These are phyloP conservation scores for Erebia ligea DNA, from an alignment of 2,888 invertebrate species.

Conservation along the genomic window DNA sequence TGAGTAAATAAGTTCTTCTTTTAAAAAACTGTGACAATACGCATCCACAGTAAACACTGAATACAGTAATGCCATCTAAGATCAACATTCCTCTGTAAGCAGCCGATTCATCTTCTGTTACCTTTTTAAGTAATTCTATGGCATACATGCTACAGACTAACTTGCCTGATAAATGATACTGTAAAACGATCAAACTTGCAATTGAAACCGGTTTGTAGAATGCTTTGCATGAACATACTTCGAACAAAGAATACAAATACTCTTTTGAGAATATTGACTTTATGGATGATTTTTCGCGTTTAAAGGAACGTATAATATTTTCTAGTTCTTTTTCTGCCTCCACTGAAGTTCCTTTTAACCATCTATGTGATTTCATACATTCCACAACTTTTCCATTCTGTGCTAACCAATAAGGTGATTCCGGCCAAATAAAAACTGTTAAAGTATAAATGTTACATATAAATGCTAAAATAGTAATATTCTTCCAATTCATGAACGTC, in stretches of 20 bases:
- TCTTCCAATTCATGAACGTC: constrained; percentile 49
- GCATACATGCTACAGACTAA: constrained; percentile 44
- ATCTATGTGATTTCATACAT: constrained; percentile 19
- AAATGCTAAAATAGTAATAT: constrained; percentile 19
- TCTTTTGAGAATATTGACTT: constrained; percentile 12
- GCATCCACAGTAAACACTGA: constrained; percentile 60
- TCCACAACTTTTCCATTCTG: constrained; percentile 14
- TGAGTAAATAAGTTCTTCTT: constrained; percentile 45
- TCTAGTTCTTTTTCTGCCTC: constrained; percentile 21
- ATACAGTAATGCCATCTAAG: constrained; percentile 50
- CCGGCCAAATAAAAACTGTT: constrained; percentile 42
- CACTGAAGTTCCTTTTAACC: constrained; percentile 19
- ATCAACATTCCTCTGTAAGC: constrained; percentile 51
- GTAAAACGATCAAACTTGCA: constrained; percentile 44
- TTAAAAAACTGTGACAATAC: constrained; percentile 53
- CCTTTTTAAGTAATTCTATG: constrained; percentile 45
- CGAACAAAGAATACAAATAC: background rate
- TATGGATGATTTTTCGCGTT: background rate
- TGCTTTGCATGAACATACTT: constrained; percentile 30
- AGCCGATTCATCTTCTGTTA: constrained; percentile 42
- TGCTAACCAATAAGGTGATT: constrained; percentile 53
- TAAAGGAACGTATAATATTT: background rate
- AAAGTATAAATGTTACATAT: constrained; percentile 16
- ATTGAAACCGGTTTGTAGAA: constrained; percentile 53
- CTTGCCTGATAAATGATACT: constrained; percentile 48